Evolutionary conservation across 2,888 invertebrate genomes (phyloP).

Genomic region (Campoplex capitator): DNA sequence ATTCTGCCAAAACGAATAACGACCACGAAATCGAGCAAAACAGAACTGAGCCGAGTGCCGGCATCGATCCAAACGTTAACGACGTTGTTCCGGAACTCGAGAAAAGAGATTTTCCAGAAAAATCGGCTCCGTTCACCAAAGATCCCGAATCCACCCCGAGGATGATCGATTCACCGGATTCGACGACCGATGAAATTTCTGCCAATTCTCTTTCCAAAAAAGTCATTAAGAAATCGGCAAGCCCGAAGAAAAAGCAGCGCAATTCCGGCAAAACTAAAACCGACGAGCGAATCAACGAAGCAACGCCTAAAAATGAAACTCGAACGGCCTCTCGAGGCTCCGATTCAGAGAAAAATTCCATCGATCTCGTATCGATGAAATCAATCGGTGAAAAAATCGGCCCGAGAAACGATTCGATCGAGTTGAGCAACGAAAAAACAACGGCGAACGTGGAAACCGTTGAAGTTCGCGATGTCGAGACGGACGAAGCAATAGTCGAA

Average conservation of each 20-base stretch:
- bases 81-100: not conserved
- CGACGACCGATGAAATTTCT: conserved; percentile 1
- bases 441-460: conserved; percentile 28
- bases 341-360: not conserved
- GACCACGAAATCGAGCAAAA: not conserved
- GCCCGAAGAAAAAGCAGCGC: not conserved
- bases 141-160: not conserved
- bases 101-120: not conserved
- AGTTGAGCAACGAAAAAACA: not conserved
- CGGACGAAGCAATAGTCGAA: conserved; percentile 5
- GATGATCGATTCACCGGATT: not conserved
- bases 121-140: not conserved
- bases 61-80: not conserved
- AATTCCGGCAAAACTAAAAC: conserved; percentile 19
- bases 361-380: not conserved
- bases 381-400: not conserved
- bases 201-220: not conserved
- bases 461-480: conserved; percentile 36
- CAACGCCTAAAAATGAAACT: conserved; percentile 14
- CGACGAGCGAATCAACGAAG: not conserved
- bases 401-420: conserved; percentile 2
- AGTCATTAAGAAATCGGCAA: conserved; percentile 5
- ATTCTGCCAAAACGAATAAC: not conserved
- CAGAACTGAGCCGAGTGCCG: not conserved
- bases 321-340: not conserved